These are phyloP conservation scores for Ptycholaimellus sp. DNA, from an alignment of 2,888 invertebrate species.

Conservation along the genomic window DNA sequence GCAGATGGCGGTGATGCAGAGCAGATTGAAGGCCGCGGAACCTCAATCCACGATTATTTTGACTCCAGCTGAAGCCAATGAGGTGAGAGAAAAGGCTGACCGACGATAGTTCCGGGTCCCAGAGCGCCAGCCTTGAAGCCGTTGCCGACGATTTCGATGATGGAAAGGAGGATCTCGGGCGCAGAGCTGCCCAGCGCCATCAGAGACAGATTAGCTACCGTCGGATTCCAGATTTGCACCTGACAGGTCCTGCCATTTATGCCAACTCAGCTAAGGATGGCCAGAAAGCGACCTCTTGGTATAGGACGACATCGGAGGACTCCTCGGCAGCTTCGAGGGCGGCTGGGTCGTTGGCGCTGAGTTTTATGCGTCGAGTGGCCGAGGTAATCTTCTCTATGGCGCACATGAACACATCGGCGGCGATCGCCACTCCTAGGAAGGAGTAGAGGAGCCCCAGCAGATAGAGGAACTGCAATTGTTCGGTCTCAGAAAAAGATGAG, in stretches of 20 bases:
- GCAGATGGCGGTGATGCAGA: conserved; percentile 36
- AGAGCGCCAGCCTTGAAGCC: conserved; percentile 29
- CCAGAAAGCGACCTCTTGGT: conserved; percentile 43
- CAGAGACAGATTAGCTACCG: conserved; percentile 36
- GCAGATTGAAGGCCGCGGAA: conserved; percentile 37
- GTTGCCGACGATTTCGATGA: conserved; percentile 38
- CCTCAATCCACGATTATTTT: conserved; percentile 12
- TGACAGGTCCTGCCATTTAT: no score
- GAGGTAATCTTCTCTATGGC: conserved; percentile 36
- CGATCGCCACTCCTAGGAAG: conserved; percentile 36
- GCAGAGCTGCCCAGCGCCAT: conserved; percentile 38
- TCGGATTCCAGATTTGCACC: conserved; percentile 35
- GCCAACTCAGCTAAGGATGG: no score
- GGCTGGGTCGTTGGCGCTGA: neutral
- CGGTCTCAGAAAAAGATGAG: no score
- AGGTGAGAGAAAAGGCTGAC: conserved; percentile 27
- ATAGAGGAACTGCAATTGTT: no score
- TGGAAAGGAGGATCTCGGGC: conserved; percentile 35
- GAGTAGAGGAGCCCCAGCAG: conserved; percentile 34
- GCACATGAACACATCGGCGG: conserved; percentile 39
- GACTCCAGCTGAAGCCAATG: neutral
- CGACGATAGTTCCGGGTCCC: conserved; percentile 38
- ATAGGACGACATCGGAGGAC: conserved; percentile 9
- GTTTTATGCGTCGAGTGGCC: conserved; percentile 8
- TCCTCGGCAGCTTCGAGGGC: conserved; percentile 5